A percentile compares a stretch with the other conserved stretches of the same genome.
phyloP scores from a whole-genome alignment of 2,888 invertebrate genomes.

The Carterocephalus palaemon region DNA sequence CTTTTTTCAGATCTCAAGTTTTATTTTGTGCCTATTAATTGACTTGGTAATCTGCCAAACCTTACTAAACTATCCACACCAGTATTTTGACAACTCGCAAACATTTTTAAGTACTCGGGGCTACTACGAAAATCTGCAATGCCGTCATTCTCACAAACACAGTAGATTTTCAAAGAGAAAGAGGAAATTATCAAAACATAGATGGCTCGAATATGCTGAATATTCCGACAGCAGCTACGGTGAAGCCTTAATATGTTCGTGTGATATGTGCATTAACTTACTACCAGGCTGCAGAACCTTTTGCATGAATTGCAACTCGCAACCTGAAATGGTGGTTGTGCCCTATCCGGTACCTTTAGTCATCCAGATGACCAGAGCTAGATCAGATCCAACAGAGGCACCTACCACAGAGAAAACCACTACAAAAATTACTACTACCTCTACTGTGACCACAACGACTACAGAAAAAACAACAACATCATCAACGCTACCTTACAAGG shows the following conservation, averaged over 20 bases:
- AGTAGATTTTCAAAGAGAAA: not conserved
- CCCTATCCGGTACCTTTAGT: constrained; percentile 31
- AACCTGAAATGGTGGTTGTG: constrained; percentile 22
- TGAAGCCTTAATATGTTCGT: constrained; percentile 31
- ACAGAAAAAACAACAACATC: constrained; percentile 1
- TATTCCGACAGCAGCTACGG: no score
- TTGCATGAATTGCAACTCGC: constrained; percentile 28
- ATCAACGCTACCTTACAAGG: not conserved
- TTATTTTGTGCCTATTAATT: constrained; percentile 2
- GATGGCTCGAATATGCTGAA: not conserved
- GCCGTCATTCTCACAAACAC: no score
- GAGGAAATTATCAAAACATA: not conserved
- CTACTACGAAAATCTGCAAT: no score
- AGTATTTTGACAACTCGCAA: no score
- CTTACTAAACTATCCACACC: not conserved
- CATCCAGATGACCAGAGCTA: constrained; percentile 8
- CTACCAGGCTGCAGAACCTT: constrained; percentile 28
- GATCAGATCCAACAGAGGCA: constrained; percentile 3
- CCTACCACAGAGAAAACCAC: not conserved
- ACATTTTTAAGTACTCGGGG: not conserved
- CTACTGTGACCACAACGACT: constrained; percentile 5
- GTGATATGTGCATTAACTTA: constrained; percentile 28
- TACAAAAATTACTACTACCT: constrained; percentile 5
- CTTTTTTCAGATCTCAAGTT: not conserved
- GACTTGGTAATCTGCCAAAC: constrained; percentile 2